These are phyloP conservation scores for Leptothorax acervorum DNA, from an alignment of 2,888 invertebrate genomes.

Conservation along the genomic window DNA sequence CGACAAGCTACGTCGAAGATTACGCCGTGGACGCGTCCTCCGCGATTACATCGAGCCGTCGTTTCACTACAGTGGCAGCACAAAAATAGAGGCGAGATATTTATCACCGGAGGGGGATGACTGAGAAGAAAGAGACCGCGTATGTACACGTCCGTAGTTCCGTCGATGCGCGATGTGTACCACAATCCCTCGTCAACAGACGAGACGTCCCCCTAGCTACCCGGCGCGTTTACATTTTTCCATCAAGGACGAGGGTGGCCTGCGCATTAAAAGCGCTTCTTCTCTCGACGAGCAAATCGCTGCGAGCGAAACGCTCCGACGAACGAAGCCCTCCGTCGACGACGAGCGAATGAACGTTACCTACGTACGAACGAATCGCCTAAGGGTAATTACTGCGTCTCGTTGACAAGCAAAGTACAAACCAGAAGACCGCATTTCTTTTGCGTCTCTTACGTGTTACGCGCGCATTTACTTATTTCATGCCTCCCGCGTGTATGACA, in stretches of 20 bases:
- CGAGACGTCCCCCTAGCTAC: not conserved
- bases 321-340: slow-evolving; percentile 37
- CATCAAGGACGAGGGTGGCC: slow-evolving; percentile 46
- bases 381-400: slow-evolving; percentile 80
- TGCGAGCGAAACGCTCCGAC: not conserved
- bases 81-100: slow-evolving; percentile 29
- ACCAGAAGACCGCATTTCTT: slow-evolving; percentile 58
- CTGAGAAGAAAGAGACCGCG: not conserved
- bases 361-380: slow-evolving; percentile 68
- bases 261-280: slow-evolving; percentile 68
- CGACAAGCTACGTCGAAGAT: slow-evolving; percentile 4
- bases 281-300: slow-evolving; percentile 55
- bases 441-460: not conserved
- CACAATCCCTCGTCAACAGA: slow-evolving; percentile 17
- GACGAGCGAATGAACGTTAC: slow-evolving; percentile 68
- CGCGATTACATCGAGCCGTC: slow-evolving; percentile 23
- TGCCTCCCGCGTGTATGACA: not conserved
- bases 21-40: not conserved
- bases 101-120: slow-evolving; percentile 23
- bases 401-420: slow-evolving; percentile 77
- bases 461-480: not conserved
- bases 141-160: not conserved
- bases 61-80: not conserved
- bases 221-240: slow-evolving; percentile 54
- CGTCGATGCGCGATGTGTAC: slow-evolving; percentile 9